These are phyloP conservation scores for Rhinogobio ventralis DNA, from an alignment of 2,797 vertebrate genomes.

Conservation along the genomic window DNA sequence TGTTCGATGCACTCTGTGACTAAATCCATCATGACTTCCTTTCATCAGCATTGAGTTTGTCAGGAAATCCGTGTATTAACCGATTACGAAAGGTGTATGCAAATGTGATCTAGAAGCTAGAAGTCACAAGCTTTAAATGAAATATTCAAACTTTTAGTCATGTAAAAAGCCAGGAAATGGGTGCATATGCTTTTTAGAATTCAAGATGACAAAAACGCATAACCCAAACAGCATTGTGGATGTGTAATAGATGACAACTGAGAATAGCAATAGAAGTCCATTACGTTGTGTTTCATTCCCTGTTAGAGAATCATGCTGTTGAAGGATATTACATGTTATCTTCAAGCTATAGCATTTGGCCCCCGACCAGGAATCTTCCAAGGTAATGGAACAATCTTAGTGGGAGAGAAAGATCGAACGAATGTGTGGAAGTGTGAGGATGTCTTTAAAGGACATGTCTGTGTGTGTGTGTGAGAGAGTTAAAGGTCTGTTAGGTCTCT, in stretches of 20 bases:
- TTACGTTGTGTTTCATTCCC: neutral
- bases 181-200: conserved; percentile 3
- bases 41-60: conserved; percentile 34
- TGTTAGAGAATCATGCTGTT: conserved; percentile 26
- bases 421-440: conserved; percentile 33
- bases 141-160: neutral
- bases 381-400: conserved; percentile 67
- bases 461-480: neutral
- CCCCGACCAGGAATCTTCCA: conserved; percentile 41
- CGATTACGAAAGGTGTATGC: neutral
- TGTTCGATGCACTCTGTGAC: conserved; percentile 11
- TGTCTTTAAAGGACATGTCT: neutral
- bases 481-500: neutral
- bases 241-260: neutral
- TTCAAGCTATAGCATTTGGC: conserved; percentile 23
- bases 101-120: conserved; percentile 21
- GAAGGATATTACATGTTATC: conserved; percentile 22
- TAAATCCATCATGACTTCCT: conserved; percentile 35
- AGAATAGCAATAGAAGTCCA: conserved; percentile 12
- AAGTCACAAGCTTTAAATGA: neutral
- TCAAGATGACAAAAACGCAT: neutral
- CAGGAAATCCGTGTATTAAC: conserved; percentile 12
- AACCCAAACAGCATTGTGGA: neutral
- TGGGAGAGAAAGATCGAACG: conserved; percentile 34
- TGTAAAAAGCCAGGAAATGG: neutral